A percentile compares a stretch with the other conserved stretches of the same genome.
Conservation (phyloP, 2,797 vertebrate species). For the Megalops cyprinoides region DNA sequence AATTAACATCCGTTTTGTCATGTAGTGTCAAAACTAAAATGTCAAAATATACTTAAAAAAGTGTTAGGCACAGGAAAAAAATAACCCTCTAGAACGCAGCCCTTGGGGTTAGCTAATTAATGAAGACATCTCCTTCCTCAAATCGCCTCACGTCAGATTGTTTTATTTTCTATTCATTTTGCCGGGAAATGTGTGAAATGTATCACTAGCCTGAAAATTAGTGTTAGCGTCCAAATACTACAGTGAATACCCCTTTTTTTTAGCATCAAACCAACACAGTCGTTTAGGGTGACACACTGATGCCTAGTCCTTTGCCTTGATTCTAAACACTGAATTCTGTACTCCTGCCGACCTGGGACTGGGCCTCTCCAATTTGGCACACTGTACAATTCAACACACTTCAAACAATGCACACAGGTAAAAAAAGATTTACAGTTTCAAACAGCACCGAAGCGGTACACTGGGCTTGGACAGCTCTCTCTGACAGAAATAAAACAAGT, state of each 20-base stretch:
- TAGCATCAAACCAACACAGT: no score
- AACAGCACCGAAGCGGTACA: no score
- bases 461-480: no score
- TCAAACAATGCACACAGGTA: no score
- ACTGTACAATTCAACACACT: no score
- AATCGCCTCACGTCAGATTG: conserved; percentile 13
- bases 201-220: background rate
- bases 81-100: background rate
- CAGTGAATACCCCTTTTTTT: background rate
- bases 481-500: background rate
- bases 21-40: background rate
- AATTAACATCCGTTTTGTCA: background rate
- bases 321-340: background rate
- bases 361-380: background rate
- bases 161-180: conserved; percentile 4
- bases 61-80: background rate
- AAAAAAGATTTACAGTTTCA: no score
- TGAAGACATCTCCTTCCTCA: background rate
- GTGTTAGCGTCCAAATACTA: background rate
- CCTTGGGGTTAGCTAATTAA: conserved; percentile 10
- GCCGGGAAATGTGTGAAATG: background rate
- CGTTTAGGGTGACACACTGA: no score
- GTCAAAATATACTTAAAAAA: background rate
- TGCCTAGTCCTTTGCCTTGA: no score
- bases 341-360: background rate